These are phyloP conservation scores for Oncopodura yosiiana DNA, from an alignment of 1,140 invertebrate genomes.

Conservation along the genomic window DNA sequence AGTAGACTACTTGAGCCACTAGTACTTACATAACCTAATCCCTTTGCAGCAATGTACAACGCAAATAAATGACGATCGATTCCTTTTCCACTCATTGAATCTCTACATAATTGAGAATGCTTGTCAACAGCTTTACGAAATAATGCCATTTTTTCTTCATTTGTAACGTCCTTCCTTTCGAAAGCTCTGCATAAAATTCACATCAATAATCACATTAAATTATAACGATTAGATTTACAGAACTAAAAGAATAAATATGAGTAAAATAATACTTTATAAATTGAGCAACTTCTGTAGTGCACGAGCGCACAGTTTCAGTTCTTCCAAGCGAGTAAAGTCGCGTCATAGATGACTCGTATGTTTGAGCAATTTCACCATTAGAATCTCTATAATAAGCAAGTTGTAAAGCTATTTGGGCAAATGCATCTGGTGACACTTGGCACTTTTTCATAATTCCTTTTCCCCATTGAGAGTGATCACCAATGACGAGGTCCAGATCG, in stretches of 20 bases:
- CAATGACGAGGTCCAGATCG: constrained; percentile 44
- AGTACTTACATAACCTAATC: constrained; percentile 44
- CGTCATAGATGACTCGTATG: constrained; percentile 43
- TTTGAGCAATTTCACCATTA: constrained; percentile 39
- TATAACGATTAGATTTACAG: background rate
- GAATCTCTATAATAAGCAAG: constrained; percentile 40
- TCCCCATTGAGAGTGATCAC: constrained; percentile 43
- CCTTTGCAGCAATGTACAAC: constrained; percentile 46
- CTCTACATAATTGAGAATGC: constrained; percentile 41
- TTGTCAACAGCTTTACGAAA: constrained; percentile 37
- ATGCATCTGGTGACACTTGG: constrained; percentile 44
- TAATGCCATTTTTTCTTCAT: constrained; percentile 34
- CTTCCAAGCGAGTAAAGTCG: constrained; percentile 39
- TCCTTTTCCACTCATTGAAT: constrained; percentile 43
- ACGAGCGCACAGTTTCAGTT: constrained; percentile 41
- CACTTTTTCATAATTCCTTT: constrained; percentile 48
- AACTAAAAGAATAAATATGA: constrained; percentile 41
- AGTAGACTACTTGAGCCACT: too few relatives aligned
- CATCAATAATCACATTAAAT: too few relatives aligned
- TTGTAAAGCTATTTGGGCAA: constrained; percentile 41
- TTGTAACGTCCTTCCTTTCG: constrained; percentile 35
- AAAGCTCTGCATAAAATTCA: constrained; percentile 43
- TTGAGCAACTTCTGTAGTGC: constrained; percentile 37
- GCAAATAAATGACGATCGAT: constrained; percentile 49
- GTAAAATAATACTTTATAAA: constrained; percentile 44